phyloP scores from a whole-genome alignment of 2,797 vertebrate species.

The Mionectes olivaceus region DNA sequence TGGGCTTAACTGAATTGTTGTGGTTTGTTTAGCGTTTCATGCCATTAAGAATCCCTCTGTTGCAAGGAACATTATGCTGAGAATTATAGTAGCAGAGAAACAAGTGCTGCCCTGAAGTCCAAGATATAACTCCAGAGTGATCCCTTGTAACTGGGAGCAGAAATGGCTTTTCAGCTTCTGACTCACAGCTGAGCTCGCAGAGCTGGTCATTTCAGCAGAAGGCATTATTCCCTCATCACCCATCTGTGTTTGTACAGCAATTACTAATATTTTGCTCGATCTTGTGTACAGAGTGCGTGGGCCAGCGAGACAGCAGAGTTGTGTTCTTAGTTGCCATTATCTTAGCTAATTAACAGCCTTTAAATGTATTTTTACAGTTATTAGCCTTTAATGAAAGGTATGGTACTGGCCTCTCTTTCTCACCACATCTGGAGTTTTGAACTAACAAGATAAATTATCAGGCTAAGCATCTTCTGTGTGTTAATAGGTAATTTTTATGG shows the following conservation, averaged over 20 bases:
- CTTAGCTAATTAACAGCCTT: conserved; percentile 2
- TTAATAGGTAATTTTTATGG: neutral
- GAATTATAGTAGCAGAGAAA: conserved; percentile 3
- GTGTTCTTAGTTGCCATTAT: conserved; percentile 5
- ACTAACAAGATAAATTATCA: neutral
- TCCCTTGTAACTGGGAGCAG: neutral
- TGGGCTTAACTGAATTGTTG: neutral
- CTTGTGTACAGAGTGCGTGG: neutral
- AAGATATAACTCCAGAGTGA: neutral
- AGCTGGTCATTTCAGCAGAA: neutral
- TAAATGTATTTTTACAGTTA: neutral
- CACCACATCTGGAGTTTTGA: neutral
- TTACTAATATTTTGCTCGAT: neutral
- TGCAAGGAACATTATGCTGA: neutral
- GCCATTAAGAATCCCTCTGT: neutral
- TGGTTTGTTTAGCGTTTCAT: neutral
- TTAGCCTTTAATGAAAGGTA: conserved; percentile 19
- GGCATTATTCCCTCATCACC: neutral
- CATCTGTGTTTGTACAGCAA: neutral
- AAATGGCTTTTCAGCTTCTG: conserved; percentile 12
- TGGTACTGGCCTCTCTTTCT: neutral
- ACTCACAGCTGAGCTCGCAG: neutral
- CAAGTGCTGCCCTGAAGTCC: neutral
- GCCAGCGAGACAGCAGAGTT: neutral
- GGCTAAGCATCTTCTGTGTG: neutral